A percentile compares a stretch with the other conserved stretches of the same genome.
These are phyloP conservation scores for Spea bombifrons DNA, from an alignment of 2,113 vertebrate genomes.

Conservation along the genomic window DNA sequence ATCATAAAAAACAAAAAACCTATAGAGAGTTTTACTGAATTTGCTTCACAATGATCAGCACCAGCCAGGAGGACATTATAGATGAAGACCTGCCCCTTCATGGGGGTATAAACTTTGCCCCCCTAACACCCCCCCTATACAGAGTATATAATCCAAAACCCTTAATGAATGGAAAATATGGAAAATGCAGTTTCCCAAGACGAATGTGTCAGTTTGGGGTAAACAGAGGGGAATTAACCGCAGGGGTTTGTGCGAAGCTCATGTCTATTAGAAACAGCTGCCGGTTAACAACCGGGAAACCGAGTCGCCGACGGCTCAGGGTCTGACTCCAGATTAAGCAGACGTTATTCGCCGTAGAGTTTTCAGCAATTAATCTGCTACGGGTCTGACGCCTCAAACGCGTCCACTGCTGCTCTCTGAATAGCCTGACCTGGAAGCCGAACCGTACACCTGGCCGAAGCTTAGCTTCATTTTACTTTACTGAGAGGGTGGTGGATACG, in stretches of 20 bases:
- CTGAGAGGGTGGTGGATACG: too few relatives aligned
- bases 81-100: too few relatives aligned
- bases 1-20: too few relatives aligned
- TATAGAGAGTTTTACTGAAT: too few relatives aligned
- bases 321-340: not conserved
- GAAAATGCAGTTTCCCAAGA: slow-evolving; percentile 54
- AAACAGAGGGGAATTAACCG: slow-evolving; percentile 62
- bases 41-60: too few relatives aligned
- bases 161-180: slow-evolving; percentile 6
- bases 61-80: too few relatives aligned
- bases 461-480: too few relatives aligned
- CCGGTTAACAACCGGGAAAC: slow-evolving; percentile 51
- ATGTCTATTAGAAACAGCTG: slow-evolving; percentile 61
- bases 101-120: too few relatives aligned
- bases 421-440: too few relatives aligned
- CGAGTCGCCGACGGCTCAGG: slow-evolving; percentile 28
- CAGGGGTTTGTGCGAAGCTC: slow-evolving; percentile 57
- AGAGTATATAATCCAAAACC: slow-evolving; percentile 37
- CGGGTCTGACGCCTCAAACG: too few relatives aligned
- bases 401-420: too few relatives aligned
- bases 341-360: slow-evolving; percentile 15
- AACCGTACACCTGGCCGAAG: too few relatives aligned
- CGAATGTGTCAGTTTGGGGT: slow-evolving; percentile 54
- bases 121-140: slow-evolving; percentile 45
- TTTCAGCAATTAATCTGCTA: not conserved